phyloP scores from a whole-genome alignment of 2,797 vertebrate genomes.

The Enteromius trimaculatus region DNA sequence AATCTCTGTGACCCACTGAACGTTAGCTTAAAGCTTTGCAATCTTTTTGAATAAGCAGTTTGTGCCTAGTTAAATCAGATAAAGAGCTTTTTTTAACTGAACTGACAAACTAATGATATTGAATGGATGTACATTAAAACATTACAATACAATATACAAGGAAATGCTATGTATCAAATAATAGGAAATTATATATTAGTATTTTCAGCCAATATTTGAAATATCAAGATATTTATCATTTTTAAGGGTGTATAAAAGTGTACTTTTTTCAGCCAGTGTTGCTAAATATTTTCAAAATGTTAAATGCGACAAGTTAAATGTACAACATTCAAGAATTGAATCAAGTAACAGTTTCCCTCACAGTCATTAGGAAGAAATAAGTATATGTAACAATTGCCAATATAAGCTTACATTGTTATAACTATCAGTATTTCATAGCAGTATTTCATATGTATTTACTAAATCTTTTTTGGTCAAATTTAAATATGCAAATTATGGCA shows the following conservation, averaged over 20 bases:
- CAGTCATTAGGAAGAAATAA: neutral
- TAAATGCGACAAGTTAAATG: neutral
- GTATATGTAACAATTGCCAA: neutral
- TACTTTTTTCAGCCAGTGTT: neutral
- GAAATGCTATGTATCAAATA: neutral
- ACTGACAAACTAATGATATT: neutral
- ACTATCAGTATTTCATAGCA: neutral
- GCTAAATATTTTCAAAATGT: neutral
- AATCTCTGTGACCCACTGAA: neutral
- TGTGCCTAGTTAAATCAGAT: conserved; percentile 7
- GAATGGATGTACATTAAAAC: neutral
- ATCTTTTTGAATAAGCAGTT: neutral
- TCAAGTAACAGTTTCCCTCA: neutral
- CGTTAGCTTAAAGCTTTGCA: conserved; percentile 1
- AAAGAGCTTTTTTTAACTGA: neutral
- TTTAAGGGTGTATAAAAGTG: neutral
- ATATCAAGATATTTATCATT: neutral
- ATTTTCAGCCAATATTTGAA: neutral
- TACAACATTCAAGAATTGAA: neutral
- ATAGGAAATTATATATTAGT: neutral
- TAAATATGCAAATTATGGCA: neutral
- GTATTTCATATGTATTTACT: neutral
- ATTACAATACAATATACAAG: neutral
- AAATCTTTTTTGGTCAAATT: neutral
- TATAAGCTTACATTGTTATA: neutral